Conservation (phyloP, 2,797 vertebrate species). For the Trachops cirrhosus region DNA sequence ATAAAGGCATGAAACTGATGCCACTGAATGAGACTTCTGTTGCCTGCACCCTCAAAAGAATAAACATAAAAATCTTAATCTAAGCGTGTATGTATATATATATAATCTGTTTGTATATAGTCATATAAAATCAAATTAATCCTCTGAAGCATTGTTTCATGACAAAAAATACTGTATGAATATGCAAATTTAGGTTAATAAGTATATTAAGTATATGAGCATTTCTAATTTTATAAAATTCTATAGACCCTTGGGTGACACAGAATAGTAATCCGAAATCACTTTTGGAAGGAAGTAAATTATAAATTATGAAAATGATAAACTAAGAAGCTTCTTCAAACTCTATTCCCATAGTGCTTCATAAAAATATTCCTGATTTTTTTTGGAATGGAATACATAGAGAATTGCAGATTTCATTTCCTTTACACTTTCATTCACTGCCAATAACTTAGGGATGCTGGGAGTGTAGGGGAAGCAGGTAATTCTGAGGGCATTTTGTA, state of each 20-base stretch:
- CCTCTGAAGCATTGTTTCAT: background rate
- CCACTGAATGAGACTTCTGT: background rate
- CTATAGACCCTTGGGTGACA: background rate
- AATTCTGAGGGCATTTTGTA: background rate
- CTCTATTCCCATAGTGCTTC: background rate
- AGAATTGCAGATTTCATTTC: conserved; percentile 6
- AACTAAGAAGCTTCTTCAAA: background rate
- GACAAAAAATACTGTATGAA: background rate
- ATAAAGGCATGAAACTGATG: background rate
- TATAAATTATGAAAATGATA: conserved; percentile 35
- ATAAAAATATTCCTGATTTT: conserved; percentile 18
- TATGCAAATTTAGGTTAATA: background rate
- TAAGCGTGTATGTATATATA: background rate
- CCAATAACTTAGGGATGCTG: background rate
- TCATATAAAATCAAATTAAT: background rate
- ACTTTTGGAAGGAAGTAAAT: background rate
- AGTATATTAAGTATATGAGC: background rate
- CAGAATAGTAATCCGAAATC: background rate
- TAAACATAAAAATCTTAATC: background rate
- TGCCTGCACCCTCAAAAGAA: background rate
- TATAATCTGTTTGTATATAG: background rate
- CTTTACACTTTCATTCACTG: background rate
- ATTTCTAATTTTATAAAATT: conserved; percentile 24
- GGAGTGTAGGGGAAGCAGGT: background rate
- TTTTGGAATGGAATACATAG: background rate